Evolutionary conservation across 2,797 vertebrate species (phyloP).

Genomic region (Lagodon rhomboides): DNA sequence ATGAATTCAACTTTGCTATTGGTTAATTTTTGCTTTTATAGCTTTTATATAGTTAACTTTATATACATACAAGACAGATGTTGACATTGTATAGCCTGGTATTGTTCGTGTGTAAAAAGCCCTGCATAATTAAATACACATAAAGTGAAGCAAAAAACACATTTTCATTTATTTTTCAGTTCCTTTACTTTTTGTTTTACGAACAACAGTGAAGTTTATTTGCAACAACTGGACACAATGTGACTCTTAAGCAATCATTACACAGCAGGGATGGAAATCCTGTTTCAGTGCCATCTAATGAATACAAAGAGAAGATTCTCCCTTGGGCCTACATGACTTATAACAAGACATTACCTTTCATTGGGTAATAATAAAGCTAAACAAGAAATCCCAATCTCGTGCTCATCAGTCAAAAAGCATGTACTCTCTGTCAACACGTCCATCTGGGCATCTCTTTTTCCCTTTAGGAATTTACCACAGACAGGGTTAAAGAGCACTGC

Average conservation of each 20-base stretch:
- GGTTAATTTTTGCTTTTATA: neutral
- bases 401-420: neutral
- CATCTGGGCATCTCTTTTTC: constrained; percentile 4
- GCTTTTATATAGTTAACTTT: neutral
- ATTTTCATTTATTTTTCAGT: neutral
- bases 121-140: neutral
- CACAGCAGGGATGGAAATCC: no score
- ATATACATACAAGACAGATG: neutral
- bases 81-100: neutral
- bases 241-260: neutral
- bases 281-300: neutral
- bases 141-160: neutral
- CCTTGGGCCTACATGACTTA: neutral
- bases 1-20: neutral
- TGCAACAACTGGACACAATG: neutral
- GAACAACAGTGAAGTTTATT: neutral
- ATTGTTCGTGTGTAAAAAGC: constrained; percentile 1
- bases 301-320: neutral
- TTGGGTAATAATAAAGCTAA: neutral
- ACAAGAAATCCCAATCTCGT: constrained; percentile 1
- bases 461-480: neutral
- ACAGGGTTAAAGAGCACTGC: constrained; percentile 14
- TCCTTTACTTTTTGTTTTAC: neutral
- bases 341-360: neutral
- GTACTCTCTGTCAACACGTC: constrained; percentile 11